phyloP scores from a whole-genome alignment of 2,113 vertebrate genomes.

The Leucopsar rothschildi region DNA sequence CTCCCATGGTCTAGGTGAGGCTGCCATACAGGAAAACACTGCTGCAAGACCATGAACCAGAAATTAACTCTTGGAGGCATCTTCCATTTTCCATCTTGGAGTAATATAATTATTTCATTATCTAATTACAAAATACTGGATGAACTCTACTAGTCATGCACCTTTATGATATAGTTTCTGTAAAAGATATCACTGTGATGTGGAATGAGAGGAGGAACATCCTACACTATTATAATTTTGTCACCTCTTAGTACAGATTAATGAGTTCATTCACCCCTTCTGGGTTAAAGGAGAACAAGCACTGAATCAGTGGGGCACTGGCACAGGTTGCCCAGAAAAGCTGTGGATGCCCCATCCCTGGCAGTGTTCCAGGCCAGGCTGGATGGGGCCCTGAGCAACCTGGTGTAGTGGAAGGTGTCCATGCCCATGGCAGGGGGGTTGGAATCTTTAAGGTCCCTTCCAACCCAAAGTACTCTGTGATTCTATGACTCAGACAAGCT shows the following conservation, averaged over 20 bases:
- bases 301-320: neutral
- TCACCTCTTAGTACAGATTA: neutral
- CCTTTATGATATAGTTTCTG: neutral
- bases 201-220: neutral
- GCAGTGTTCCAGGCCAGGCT: neutral
- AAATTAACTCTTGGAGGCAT: neutral
- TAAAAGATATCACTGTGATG: neutral
- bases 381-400: neutral
- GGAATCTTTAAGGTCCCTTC: neutral
- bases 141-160: neutral
- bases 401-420: neutral
- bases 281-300: neutral
- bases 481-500: neutral
- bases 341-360: neutral
- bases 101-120: neutral
- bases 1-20: neutral
- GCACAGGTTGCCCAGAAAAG: neutral
- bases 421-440: accelerated
- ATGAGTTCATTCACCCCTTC: neutral
- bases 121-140: neutral
- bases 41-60: neutral
- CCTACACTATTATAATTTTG: neutral
- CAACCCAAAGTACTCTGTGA: neutral
- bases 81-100: neutral
- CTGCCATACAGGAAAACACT: neutral